A percentile compares a stretch with the other conserved stretches of the same genome.
These are phyloP conservation scores for Syndactyla subalaris DNA, from an alignment of 2,797 vertebrate genomes.

Conservation along the genomic window DNA sequence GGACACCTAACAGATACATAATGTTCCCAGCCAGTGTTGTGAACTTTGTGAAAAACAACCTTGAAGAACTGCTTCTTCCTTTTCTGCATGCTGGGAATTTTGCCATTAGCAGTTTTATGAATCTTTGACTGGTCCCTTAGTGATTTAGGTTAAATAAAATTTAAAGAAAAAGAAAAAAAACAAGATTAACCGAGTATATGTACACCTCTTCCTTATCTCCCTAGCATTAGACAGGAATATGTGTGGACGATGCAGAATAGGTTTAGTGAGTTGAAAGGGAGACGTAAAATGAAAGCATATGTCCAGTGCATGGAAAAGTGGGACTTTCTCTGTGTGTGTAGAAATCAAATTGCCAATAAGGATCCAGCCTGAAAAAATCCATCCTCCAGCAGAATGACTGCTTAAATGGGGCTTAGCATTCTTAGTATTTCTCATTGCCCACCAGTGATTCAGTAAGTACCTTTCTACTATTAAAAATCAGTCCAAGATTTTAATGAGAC, in stretches of 20 bases:
- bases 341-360: not conserved
- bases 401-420: not conserved
- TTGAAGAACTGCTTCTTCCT: not conserved
- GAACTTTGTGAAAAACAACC: not conserved
- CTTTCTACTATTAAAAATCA: conserved; percentile 4
- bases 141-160: not conserved
- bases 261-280: not conserved
- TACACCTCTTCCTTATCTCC: not conserved
- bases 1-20: not conserved
- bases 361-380: not conserved
- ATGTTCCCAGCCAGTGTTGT: not conserved
- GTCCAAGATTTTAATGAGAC: not conserved
- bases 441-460: not conserved
- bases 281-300: not conserved
- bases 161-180: too few relatives aligned
- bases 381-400: not conserved
- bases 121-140: not conserved
- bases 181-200: not conserved
- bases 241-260: not conserved
- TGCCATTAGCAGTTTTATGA: not conserved
- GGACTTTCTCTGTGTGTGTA: not conserved
- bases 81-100: not conserved
- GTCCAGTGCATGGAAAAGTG: not conserved
- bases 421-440: not conserved
- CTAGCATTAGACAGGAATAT: not conserved